Base-by-base conservation (phyloP, 2,888 invertebrate genomes). In the Mallateleia sp. region DNA sequence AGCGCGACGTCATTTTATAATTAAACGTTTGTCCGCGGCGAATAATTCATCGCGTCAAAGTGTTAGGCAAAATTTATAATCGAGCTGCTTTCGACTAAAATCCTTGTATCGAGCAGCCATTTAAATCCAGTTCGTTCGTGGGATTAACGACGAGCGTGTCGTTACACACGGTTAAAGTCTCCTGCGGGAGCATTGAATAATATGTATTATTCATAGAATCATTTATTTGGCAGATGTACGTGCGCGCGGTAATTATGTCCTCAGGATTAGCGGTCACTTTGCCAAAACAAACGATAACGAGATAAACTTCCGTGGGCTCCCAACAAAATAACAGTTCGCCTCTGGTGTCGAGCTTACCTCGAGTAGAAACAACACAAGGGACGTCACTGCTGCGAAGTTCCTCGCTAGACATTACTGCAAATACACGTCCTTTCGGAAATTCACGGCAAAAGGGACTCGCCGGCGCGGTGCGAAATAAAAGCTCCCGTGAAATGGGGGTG, bases 321-420 rank as follows among this genome's bases (percentile, higher is more conserved):
- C 81, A 91, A 89, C 91, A 92, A 92, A 92, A 92, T 92, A 92
- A 84, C 88, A 89, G 87, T 85, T 86, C 56, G 74, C 78, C 84
- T 79, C 78, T 22, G 71, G 74, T 71, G 72, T 72, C 71, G 81
- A 74, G 91, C 90, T 91, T 88, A 90, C 89, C 83, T 89, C 74
- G 45, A 45, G 82, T 83, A 90, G 90, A 90, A 92, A 90, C 90
- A 91, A 90, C 91, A 88, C 69, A 75, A 82, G 64, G 56, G 62
- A 75, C 81, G 85, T 75, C 66, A 71, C 67, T 62, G 71, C 74
- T 60, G 75, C 69, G 45, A 64, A 58, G 62, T 85, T 83, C 32
- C 85, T 80, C 77, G 62, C 66, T 34, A 66, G 79, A 80, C 80
- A 77, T 80, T 81, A 80, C 74, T 50, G 60, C 72, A 83, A 83